Conservation (phyloP, 2,888 invertebrate genomes). For the Phymatocera aterrima region DNA sequence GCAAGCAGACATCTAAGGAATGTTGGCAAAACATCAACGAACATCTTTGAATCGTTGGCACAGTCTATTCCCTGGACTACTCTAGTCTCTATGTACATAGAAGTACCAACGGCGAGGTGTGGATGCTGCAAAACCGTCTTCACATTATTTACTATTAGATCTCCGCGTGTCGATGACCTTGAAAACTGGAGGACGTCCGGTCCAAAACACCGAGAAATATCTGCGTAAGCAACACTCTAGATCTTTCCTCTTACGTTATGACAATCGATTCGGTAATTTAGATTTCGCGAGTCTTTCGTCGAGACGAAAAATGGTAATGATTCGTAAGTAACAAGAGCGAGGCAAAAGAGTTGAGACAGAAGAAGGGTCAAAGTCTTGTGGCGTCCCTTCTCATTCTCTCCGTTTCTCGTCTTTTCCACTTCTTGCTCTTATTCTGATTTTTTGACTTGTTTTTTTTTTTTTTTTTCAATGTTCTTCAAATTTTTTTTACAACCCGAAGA, state of each 20-base stretch:
- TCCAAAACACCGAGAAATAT: not conserved
- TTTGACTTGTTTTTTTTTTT: not conserved
- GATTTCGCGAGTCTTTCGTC: constrained; percentile 16
- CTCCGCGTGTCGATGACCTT: not conserved
- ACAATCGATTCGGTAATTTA: constrained; percentile 17
- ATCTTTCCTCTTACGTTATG: not conserved
- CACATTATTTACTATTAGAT: not conserved
- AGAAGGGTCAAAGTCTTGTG: constrained; percentile 64
- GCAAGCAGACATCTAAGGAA: constrained; percentile 61
- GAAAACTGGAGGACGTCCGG: constrained; percentile 13
- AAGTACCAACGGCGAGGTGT: not conserved
- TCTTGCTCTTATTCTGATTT: constrained; percentile 22
- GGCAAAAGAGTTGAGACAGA: not conserved
- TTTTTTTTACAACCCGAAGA: constrained; percentile 31
- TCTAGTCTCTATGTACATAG: not conserved
- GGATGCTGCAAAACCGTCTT: constrained; percentile 2
- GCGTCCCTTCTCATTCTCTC: not conserved
- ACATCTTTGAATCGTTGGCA: constrained; percentile 49
- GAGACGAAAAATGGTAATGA: not conserved
- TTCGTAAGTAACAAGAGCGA: constrained; percentile 36
- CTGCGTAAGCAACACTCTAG: not conserved
- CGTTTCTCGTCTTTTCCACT: not conserved
- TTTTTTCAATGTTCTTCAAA: not conserved
- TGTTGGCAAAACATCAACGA: constrained; percentile 58
- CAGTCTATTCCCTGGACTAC: constrained; percentile 17